phyloP scores from a whole-genome alignment of 2,113 vertebrate genomes.

The Mustelus asterias region DNA sequence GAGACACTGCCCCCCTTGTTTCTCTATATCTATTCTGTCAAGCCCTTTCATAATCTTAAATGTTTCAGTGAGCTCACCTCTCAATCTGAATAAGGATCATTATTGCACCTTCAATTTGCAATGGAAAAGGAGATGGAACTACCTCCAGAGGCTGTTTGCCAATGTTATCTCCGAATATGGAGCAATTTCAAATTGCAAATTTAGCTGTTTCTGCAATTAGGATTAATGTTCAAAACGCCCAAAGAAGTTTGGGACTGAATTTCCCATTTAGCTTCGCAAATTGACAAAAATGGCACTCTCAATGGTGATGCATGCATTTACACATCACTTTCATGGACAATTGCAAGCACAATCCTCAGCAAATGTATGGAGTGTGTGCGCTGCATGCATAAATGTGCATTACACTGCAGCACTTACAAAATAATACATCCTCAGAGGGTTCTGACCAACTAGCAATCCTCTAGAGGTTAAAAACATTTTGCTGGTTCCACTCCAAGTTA shows the following conservation, averaged over 20 bases:
- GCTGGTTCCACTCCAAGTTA: not conserved
- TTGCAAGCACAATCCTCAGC: not conserved
- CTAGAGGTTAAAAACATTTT: slow-evolving; percentile 19
- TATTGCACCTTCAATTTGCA: not conserved
- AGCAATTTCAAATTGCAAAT: not conserved
- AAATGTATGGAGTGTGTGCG: slow-evolving; percentile 11
- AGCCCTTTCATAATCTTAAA: not conserved
- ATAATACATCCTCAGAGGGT: not conserved
- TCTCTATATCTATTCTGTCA: not conserved
- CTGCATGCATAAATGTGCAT: slow-evolving; percentile 18
- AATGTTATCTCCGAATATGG: not conserved
- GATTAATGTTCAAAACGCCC: not conserved
- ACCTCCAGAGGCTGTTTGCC: not conserved
- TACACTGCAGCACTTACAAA: slow-evolving; percentile 20
- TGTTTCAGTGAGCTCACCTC: not conserved
- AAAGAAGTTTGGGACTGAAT: not conserved
- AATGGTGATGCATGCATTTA: slow-evolving; percentile 8
- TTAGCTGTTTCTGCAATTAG: not conserved
- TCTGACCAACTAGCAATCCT: slow-evolving; percentile 2
- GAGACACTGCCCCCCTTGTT: too few species aligned
- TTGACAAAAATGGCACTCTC: not conserved
- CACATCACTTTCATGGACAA: not conserved
- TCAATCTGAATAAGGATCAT: not conserved
- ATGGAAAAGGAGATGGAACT: not conserved
- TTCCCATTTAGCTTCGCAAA: not conserved